These are phyloP conservation scores for Antrozous pallidus DNA, from an alignment of 2,797 vertebrate genomes.

Conservation along the genomic window DNA sequence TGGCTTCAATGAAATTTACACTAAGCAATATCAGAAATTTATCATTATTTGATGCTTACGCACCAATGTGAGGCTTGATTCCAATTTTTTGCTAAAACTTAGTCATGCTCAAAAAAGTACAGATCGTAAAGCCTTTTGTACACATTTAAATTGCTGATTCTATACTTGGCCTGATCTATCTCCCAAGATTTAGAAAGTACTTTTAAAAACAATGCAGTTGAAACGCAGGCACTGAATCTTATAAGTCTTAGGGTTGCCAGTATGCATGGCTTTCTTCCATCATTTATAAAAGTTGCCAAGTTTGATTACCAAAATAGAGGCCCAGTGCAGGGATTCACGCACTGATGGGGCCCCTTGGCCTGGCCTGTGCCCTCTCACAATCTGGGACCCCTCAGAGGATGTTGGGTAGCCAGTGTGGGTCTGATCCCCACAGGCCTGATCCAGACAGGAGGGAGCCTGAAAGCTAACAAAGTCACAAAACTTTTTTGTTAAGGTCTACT, in stretches of 20 bases:
- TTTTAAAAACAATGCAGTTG: constrained; percentile 42
- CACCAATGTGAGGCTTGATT: not conserved
- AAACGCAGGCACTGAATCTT: constrained; percentile 16
- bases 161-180: not conserved
- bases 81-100: constrained; percentile 11
- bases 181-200: not conserved
- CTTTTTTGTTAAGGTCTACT: not conserved
- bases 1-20: not conserved
- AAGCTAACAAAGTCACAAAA: not conserved
- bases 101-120: constrained; percentile 24
- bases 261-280: not conserved
- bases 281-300: not conserved
- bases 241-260: not conserved
- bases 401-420: no score
- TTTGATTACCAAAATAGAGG: not conserved
- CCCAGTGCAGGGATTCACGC: no score
- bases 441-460: not conserved
- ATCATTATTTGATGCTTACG: constrained; percentile 5
- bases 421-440: no score
- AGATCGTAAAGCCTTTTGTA: constrained; percentile 5
- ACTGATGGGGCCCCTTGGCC: no score
- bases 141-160: constrained; percentile 24
- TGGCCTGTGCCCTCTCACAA: no score
- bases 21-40: constrained; percentile 18
- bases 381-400: no score